Percentiles rank a stretch among this genome's conserved stretches.
These are phyloP conservation scores for Gouania willdenowi DNA, from an alignment of 2,797 vertebrate species.

Conservation along the genomic window DNA sequence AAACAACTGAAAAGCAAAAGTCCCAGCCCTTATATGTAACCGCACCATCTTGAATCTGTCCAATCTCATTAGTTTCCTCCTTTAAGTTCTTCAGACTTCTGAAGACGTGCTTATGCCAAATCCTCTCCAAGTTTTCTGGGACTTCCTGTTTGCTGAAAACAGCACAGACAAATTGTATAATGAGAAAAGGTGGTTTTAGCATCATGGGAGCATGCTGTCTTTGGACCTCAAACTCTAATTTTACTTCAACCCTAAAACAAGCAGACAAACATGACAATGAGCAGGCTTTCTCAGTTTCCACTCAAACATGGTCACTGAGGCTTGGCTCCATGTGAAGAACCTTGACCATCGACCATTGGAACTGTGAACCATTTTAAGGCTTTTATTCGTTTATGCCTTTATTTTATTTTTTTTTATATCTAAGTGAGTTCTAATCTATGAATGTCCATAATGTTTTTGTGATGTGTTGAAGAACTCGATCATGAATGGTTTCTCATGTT, in stretches of 20 bases:
- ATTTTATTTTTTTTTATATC: constrained; percentile 14
- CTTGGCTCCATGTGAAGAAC: constrained; percentile 49
- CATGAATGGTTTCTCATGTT: constrained; percentile 38
- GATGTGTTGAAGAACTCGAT: constrained; percentile 16
- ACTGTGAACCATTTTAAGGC: constrained; percentile 35
- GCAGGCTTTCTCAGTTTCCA: constrained; percentile 63
- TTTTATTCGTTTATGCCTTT: constrained; percentile 8
- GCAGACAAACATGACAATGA: constrained; percentile 69
- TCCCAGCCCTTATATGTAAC: constrained; percentile 66
- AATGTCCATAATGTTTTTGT: constrained; percentile 6
- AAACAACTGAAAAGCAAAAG: constrained; percentile 44
- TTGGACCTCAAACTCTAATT: constrained; percentile 70
- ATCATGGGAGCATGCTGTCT: constrained; percentile 57
- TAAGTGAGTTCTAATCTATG: too few species aligned
- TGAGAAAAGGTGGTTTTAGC: constrained; percentile 65
- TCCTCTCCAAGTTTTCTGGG: constrained; percentile 45
- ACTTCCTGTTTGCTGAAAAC: constrained; percentile 74
- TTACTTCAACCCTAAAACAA: constrained; percentile 65
- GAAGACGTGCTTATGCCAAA: constrained; percentile 48
- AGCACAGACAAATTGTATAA: constrained; percentile 77
- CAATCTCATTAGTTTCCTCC: constrained; percentile 58
- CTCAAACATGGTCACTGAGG: constrained; percentile 49
- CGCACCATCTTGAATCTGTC: constrained; percentile 72
- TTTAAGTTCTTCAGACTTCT: constrained; percentile 40
- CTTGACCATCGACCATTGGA: constrained; percentile 42